A percentile compares a stretch with the other conserved stretches of the same genome.
Evolutionary conservation across 2,113 vertebrate genomes (phyloP).

Genomic region (Tringa solitaria): DNA sequence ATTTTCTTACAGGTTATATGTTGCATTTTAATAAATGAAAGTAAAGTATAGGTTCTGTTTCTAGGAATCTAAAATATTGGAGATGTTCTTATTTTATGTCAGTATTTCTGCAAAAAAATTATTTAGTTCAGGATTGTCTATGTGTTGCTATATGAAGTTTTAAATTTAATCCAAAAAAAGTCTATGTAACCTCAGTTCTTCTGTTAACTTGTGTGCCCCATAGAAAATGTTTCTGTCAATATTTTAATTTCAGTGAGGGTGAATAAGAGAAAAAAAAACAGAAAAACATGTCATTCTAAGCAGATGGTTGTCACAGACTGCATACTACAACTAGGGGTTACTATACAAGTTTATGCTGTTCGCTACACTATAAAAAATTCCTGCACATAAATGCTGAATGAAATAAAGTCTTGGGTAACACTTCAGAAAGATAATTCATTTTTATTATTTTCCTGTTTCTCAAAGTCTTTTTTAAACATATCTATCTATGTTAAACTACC

Average conservation of each 20-base stretch:
- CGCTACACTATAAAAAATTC: not conserved
- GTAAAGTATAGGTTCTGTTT: not conserved
- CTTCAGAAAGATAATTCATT: not conserved
- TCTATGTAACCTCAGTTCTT: not conserved
- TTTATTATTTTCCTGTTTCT: not conserved
- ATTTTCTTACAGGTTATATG: not conserved
- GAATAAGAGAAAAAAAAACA: not conserved
- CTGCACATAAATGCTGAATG: not conserved
- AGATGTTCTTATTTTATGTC: not conserved
- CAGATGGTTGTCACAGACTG: slow-evolving; percentile 58
- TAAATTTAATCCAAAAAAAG: slow-evolving; percentile 8
- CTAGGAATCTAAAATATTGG: not conserved
- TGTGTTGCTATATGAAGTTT: not conserved
- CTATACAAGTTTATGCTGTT: not conserved
- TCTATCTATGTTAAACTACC: not conserved
- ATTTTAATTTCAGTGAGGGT: slow-evolving; percentile 57
- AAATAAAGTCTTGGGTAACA: not conserved
- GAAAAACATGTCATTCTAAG: not conserved
- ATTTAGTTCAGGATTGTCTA: not conserved
- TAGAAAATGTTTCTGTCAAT: slow-evolving; percentile 40
- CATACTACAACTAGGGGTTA: slow-evolving; percentile 37
- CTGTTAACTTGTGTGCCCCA: not conserved
- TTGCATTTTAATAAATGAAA: not conserved
- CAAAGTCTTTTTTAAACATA: not conserved
- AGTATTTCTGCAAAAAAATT: not conserved